Percentiles rank a stretch among this genome's conserved stretches.
Conservation (phyloP, 2,888 invertebrate genomes). For the Sphinx pinastri region DNA sequence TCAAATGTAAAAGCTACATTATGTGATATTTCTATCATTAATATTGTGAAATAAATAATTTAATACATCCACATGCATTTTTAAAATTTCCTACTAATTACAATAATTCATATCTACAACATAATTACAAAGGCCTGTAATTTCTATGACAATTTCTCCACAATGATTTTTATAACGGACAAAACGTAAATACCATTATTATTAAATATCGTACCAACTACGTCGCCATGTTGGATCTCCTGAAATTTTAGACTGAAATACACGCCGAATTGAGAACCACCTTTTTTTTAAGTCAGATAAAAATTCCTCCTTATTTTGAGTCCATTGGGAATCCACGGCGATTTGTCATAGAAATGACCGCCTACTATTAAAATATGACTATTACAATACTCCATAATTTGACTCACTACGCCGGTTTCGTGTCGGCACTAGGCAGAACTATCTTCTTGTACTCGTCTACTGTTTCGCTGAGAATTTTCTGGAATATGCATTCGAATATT, state of each 20-base stretch:
- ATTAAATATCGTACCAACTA: no score
- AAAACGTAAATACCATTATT: no score
- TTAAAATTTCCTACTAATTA: slow-evolving; percentile 6
- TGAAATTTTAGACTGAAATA: no score
- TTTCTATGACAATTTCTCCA: no score
- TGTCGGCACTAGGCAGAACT: not conserved
- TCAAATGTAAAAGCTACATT: slow-evolving; percentile 63
- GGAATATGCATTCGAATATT: slow-evolving; percentile 74
- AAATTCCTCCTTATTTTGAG: no score
- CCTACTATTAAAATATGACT: not conserved
- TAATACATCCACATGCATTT: slow-evolving; percentile 34
- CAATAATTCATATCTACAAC: not conserved
- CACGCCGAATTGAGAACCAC: no score
- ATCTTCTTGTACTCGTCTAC: slow-evolving; percentile 71
- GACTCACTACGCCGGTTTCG: not conserved
- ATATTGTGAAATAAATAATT: slow-evolving; percentile 68
- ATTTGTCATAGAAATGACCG: not conserved
- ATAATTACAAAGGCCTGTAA: no score
- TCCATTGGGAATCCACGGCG: not conserved
- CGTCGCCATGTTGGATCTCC: no score
- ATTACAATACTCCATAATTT: not conserved
- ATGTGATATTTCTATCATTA: slow-evolving; percentile 74
- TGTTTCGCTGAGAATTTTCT: slow-evolving; percentile 69
- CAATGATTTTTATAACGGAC: no score
- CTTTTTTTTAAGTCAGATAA: no score